A percentile compares a stretch with the other conserved stretches of the same genome.
Conservation (phyloP, 1,140 invertebrate species). For the Drosophila sp. region DNA sequence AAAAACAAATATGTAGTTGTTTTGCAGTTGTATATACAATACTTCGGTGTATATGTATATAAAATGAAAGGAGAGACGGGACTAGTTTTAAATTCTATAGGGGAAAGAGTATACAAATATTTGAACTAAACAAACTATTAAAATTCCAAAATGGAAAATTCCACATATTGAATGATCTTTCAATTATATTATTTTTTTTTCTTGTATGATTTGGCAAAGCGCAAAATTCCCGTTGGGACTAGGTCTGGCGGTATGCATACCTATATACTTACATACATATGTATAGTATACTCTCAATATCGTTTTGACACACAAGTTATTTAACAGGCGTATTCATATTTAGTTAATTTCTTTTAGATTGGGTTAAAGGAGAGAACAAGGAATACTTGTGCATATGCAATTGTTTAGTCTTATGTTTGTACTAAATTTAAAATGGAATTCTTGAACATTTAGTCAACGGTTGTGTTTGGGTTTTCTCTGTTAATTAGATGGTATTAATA, state of each 20-base stretch:
- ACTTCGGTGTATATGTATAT: neutral
- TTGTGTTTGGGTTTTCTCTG: slow-evolving; percentile 27
- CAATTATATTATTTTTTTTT: neutral
- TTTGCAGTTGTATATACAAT: neutral
- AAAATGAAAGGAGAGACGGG: neutral
- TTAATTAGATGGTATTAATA: slow-evolving; percentile 24
- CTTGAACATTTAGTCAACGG: slow-evolving; percentile 41
- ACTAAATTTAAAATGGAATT: slow-evolving; percentile 75
- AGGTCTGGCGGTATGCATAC: slow-evolving; percentile 50
- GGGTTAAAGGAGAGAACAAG: slow-evolving; percentile 24
- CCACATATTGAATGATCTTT: slow-evolving; percentile 22
- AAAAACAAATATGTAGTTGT: neutral
- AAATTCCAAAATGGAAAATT: slow-evolving; percentile 3
- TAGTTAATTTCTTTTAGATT: slow-evolving; percentile 38
- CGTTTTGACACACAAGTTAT: slow-evolving; percentile 67
- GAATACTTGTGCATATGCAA: slow-evolving; percentile 21
- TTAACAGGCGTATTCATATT: slow-evolving; percentile 47
- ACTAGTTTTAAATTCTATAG: slow-evolving; percentile 5
- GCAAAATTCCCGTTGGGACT: slow-evolving; percentile 55
- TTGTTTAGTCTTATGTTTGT: slow-evolving; percentile 69
- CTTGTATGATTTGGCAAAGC: slow-evolving; percentile 49
- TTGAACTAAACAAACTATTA: slow-evolving; percentile 46
- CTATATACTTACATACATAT: slow-evolving; percentile 28
- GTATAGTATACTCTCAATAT: slow-evolving; percentile 37
- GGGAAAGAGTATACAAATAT: slow-evolving; percentile 51